A percentile compares a stretch with the other conserved stretches of the same genome.
Evolutionary conservation across 92 coral and sea anemone genomes (phyloP).

Genomic region (Ricordea florida): DNA sequence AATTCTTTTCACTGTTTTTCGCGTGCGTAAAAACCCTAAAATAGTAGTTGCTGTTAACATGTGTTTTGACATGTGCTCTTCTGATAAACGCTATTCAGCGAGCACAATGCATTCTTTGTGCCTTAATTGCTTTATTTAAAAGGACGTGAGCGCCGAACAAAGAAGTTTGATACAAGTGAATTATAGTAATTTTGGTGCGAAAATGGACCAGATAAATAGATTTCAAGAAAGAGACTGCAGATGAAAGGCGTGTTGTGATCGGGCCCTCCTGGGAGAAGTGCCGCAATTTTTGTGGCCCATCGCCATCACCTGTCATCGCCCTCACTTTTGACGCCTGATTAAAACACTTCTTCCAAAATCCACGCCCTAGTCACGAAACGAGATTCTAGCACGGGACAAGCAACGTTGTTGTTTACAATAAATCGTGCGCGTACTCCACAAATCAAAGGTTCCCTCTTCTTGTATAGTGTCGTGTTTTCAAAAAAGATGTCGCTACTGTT

Average conservation of each 20-base stretch:
- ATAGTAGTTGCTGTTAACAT: slow-evolving; percentile 92
- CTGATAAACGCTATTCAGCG: slow-evolving; percentile 88
- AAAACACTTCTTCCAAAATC: slow-evolving; percentile 53
- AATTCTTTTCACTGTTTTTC: slow-evolving; percentile 51
- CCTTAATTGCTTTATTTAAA: slow-evolving; percentile 91
- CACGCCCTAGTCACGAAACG: slow-evolving; percentile 89
- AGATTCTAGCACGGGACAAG: slow-evolving; percentile 10
- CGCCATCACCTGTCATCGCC: slow-evolving; percentile 87
- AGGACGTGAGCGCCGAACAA: slow-evolving; percentile 82
- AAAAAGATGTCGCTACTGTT: slow-evolving; percentile 23
- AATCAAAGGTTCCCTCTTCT: slow-evolving; percentile 20
- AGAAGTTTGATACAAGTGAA: slow-evolving; percentile 86
- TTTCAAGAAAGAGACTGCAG: slow-evolving; percentile 44
- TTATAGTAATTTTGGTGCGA: slow-evolving; percentile 89
- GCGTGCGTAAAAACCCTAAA: slow-evolving; percentile 63
- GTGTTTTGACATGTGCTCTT: slow-evolving; percentile 96
- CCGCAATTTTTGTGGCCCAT: slow-evolving; percentile 70
- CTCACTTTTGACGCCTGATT: slow-evolving; percentile 73
- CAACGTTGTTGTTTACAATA: slow-evolving; percentile 1
- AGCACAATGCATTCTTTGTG: slow-evolving; percentile 82
- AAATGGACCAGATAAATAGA: slow-evolving; percentile 65
- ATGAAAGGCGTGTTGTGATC: slow-evolving; percentile 73
- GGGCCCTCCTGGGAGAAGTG: slow-evolving; percentile 73
- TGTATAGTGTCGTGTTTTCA: slow-evolving; percentile 27
- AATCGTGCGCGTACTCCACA: slow-evolving; percentile 27